Evolutionary conservation across 1,140 invertebrate species (phyloP).

Genomic region (Dysdera silvatica): DNA sequence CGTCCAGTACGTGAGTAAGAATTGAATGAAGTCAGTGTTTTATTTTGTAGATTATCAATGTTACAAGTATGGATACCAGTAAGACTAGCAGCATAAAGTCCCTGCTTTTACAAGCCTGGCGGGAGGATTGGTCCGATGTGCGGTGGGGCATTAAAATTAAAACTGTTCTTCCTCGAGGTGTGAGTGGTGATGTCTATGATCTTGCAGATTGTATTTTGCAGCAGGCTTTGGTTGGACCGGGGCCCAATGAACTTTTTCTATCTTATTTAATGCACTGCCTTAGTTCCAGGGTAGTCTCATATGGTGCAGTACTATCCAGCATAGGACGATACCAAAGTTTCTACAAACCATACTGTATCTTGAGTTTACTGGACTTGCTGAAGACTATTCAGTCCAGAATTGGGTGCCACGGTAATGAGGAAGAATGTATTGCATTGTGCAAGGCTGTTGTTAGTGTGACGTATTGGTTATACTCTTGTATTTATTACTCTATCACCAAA

Average conservation of each 20-base stretch:
- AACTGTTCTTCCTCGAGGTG: conserved; percentile 51
- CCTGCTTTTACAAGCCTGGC: conserved; percentile 77
- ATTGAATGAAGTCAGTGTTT: no score
- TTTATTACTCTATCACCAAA: conserved; percentile 39
- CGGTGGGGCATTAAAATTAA: conserved; percentile 94
- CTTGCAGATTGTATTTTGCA: conserved; percentile 84
- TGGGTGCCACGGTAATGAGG: conserved; percentile 41
- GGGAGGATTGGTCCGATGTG: conserved; percentile 86
- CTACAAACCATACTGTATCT: conserved; percentile 78
- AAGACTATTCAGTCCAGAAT: conserved; percentile 44
- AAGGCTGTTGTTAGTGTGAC: conserved; percentile 40
- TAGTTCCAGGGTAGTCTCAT: conserved; percentile 75
- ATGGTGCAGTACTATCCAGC: conserved; percentile 74
- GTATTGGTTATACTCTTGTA: conserved; percentile 41
- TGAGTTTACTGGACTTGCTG: conserved; percentile 74
- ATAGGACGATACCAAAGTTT: conserved; percentile 72
- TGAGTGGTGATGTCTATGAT: conserved; percentile 84
- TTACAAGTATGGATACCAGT: conserved; percentile 50
- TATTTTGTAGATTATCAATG: no score
- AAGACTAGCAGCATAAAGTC: conserved; percentile 78
- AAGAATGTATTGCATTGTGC: conserved; percentile 41
- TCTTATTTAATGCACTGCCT: conserved; percentile 87
- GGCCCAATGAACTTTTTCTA: conserved; percentile 79
- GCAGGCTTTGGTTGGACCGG: conserved; percentile 82
- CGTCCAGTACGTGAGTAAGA: no score